Evolutionary conservation across 1,140 invertebrate genomes (phyloP), one percentile per base, ranked within the genome.

Genomic region (Drusus annulatus): DNA sequence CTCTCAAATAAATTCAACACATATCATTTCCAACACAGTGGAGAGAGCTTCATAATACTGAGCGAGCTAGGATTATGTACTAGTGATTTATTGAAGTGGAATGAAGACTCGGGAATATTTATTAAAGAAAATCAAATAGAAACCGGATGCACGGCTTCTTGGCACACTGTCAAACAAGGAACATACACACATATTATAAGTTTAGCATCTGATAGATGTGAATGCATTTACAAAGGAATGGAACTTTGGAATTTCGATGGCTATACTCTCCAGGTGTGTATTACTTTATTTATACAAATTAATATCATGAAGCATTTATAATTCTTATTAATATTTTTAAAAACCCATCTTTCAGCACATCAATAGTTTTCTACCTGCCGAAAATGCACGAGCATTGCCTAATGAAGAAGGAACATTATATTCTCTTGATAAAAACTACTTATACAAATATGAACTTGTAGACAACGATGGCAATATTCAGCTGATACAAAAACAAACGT

Each of bases 11-110:
- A 76, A 17, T 28, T 62, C 16, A 31, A 31, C 0, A 16, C 28
- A 0, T 25, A 78, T 58, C 17, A 78, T 68, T 82, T 82, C 74
- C 1, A 21, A 4, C 74, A 80, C 25, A 31, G 21, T 13, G 56
- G 21, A 52, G 17, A 62, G 6, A 82, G 51, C 74, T 80, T 73
- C 54, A 80, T 82, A 3, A 58, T 82, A 16, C 62, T 73, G 3
- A 74, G 73, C 45, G 76, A 80, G 31, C 77, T 76, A 19, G 60
- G 54, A 19, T 36, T 75, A 31, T 82, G 81, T 52, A 16, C 56
- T 8, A 76, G 81, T 10, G 63, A 80, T 6, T 25, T 82, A n/a
- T 82, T 78, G 81, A 80, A 63, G 56, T 82, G 78, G 78, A 73
- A 77, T 21, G 28, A 17, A 4, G 56, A 51, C 7, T 17, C 10